phyloP scores from a whole-genome alignment of 2,797 vertebrate species.

The Hyperoplus immaculatus region DNA sequence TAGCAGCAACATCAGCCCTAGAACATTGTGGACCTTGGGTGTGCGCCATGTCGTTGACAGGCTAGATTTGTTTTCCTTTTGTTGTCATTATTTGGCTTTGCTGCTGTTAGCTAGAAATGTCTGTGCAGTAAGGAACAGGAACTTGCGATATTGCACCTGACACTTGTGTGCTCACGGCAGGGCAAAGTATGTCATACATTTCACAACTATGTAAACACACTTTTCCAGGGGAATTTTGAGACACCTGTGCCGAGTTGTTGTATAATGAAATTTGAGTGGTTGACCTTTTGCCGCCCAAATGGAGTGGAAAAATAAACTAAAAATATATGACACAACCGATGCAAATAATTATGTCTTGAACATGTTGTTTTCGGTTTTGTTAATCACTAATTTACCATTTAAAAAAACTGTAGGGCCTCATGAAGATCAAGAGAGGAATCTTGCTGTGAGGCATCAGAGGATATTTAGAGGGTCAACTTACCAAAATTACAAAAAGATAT shows the following conservation, averaged over 20 bases:
- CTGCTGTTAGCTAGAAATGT: slow-evolving; percentile 49
- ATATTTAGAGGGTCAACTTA: slow-evolving; percentile 27
- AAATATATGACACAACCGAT: slow-evolving; percentile 6
- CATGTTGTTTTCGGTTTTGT: slow-evolving; percentile 18
- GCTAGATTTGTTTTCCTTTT: slow-evolving; percentile 72
- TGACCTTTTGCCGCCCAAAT: slow-evolving; percentile 54
- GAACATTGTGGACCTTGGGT: slow-evolving; percentile 70
- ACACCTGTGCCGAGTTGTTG: slow-evolving; percentile 56
- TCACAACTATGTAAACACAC: slow-evolving; percentile 66
- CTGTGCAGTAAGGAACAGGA: slow-evolving; percentile 32
- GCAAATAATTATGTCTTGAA: slow-evolving; percentile 21
- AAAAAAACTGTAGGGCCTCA: neutral
- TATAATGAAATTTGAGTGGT: slow-evolving; percentile 48
- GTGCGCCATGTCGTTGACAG: slow-evolving; percentile 64
- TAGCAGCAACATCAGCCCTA: slow-evolving; percentile 28
- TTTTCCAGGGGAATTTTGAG: slow-evolving; percentile 47
- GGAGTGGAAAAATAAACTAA: slow-evolving; percentile 39
- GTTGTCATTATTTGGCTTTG: slow-evolving; percentile 70
- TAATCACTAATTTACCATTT: slow-evolving; percentile 17
- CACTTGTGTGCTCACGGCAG: slow-evolving; percentile 57
- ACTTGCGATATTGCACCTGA: slow-evolving; percentile 63
- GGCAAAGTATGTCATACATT: slow-evolving; percentile 64
- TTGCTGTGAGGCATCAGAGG: neutral
- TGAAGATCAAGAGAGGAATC: neutral
- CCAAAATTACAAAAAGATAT: slow-evolving; percentile 14